phyloP scores from a whole-genome alignment of 1,140 invertebrate genomes.

The Zaprionus taronus region DNA sequence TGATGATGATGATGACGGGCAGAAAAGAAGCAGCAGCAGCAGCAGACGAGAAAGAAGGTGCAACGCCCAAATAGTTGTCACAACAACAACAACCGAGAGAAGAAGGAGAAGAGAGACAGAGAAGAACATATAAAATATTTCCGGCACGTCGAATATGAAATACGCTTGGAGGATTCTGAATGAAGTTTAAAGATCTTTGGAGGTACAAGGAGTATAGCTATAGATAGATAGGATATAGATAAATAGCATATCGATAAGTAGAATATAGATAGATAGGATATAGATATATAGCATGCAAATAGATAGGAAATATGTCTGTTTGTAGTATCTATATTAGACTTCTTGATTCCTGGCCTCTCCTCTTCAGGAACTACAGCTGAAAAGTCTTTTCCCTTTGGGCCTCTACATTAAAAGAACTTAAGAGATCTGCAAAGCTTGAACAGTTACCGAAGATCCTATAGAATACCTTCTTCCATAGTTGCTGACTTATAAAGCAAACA shows the following conservation, averaged over 20 bases:
- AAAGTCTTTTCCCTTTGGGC: background rate
- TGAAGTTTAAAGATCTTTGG: no score
- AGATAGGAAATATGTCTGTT: background rate
- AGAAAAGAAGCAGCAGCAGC: constrained; percentile 9
- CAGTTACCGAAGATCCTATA: background rate
- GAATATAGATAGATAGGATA: background rate
- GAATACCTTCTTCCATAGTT: background rate
- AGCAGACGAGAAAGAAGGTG: constrained; percentile 23
- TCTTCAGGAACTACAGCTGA: no score
- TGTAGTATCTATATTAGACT: no score
- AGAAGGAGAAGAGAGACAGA: background rate
- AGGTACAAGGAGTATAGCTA: no score
- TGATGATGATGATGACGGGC: constrained; percentile 4
- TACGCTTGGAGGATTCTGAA: background rate
- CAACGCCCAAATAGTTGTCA: constrained; percentile 61
- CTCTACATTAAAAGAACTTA: background rate
- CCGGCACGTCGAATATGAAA: background rate
- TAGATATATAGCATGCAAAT: background rate
- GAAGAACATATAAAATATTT: background rate
- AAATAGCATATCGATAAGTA: background rate
- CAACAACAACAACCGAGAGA: constrained; percentile 17
- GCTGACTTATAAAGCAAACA: constrained; percentile 3
- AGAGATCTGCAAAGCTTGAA: background rate
- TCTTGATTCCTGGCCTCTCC: no score
- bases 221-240: no score